Evolutionary conservation across 2,888 invertebrate species (phyloP), one percentile per base, ranked within the genome.

Genomic region (Octodonta nipae): DNA sequence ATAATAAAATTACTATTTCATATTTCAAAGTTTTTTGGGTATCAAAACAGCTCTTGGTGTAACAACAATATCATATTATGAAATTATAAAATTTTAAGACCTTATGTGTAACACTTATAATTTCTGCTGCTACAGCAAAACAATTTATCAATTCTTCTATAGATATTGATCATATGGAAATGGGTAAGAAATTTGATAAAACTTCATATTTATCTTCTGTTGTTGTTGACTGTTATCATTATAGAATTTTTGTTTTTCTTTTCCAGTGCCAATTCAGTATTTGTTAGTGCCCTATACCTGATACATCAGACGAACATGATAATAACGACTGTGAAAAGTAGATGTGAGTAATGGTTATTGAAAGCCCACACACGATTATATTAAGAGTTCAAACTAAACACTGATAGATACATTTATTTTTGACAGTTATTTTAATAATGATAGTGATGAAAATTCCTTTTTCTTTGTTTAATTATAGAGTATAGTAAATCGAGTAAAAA

Each of bases 271-370:
- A 75, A 68, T 47, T 86, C 92, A 57, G 98, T 98, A 49, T 96
- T 93, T 62, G 78, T 93, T 50, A 95, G 95, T 68, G 96, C 96
- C 46, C 75, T 96, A 53, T 95, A 91, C 65, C 71, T 98, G 64
- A 95, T 98, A 60, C 88, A 93, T 63, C 96, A 98, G 70, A 96
- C 96, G 41, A 95, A 95, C 67, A 73, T 82, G 75, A 95, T 98
- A 51, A 82, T 96, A 71, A 77, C 86, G 45, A 93, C 95, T 32
- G 92, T 96, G 37, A 93, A 92, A 65, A 86, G 79, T 62, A 89
- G 88, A 66, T 88, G 88, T 61, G 89, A 91, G 67, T 88, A 71
- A 70, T 13, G 15, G 13, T 31, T 24, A 3, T 24, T 12, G 20
- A 12, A 7, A 20, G 22, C 11, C 11, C 22, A 3, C n/a, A 22